Conservation (phyloP, 30 jellyfish, hydroid and myxozoan genomes). For the Mastigias papua region DNA sequence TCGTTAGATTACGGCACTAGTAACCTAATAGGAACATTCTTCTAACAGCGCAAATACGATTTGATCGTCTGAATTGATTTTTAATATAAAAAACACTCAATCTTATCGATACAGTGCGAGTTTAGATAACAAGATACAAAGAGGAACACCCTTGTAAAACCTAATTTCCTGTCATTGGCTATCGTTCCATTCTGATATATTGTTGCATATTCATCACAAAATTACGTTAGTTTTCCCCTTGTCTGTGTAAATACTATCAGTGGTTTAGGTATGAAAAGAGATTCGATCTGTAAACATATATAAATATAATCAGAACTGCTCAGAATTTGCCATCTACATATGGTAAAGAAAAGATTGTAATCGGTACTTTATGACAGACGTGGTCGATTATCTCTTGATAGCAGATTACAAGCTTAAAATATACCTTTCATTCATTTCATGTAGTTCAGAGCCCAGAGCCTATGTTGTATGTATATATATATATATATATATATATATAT, state of each 20-base stretch:
- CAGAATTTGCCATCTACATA: too few species aligned
- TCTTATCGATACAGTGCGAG: background rate
- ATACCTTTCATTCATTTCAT: background rate
- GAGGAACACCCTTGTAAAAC: background rate
- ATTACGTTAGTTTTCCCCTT: background rate
- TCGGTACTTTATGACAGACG: background rate
- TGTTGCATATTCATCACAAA: background rate
- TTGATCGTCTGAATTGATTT: background rate
- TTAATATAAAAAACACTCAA: slow-evolving; percentile 14
- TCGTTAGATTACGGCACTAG: background rate
- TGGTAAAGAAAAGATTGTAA: background rate
- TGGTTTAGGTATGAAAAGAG: background rate
- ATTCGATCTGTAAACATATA: background rate
- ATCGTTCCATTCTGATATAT: background rate
- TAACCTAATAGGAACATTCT: slow-evolving; percentile 15
- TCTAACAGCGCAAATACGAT: background rate
- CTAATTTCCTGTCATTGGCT: background rate
- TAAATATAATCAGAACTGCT: too few species aligned
- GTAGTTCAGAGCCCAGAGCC: background rate
- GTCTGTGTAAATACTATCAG: background rate
- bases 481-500: too few species aligned
- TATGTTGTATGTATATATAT: too few species aligned
- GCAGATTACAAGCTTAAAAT: background rate
- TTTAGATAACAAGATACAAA: slow-evolving; percentile 7
- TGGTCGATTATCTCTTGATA: background rate